Conservation (phyloP, 1,140 invertebrate genomes). For the Apis florea region DNA sequence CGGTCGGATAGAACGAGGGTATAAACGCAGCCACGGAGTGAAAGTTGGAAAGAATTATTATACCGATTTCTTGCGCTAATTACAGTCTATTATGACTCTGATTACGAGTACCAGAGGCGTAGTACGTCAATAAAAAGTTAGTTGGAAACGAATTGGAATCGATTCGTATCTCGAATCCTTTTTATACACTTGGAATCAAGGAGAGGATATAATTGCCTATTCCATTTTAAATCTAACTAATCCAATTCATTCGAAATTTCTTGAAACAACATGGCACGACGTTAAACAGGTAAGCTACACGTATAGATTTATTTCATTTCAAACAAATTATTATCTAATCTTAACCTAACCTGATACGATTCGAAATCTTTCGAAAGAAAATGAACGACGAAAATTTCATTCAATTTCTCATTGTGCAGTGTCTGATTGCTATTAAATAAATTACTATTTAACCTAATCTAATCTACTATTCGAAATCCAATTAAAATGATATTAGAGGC, state of each 20-base stretch:
- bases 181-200: neutral
- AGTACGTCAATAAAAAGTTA: neutral
- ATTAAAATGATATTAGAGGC: no score
- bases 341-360: neutral
- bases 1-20: neutral
- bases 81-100: neutral
- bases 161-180: neutral
- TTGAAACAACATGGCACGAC: no score
- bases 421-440: no score
- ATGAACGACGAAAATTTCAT: neutral
- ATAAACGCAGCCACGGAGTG: neutral
- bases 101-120: neutral
- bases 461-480: no score
- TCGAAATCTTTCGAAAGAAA: no score
- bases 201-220: neutral
- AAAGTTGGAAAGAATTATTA: slow-evolving; percentile 1
- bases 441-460: no score
- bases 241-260: no score
- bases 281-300: no score
- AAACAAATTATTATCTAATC: neutral
- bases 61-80: neutral
- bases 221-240: neutral
- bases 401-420: no score
- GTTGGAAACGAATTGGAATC: neutral
- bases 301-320: neutral